Evolutionary conservation across 2,888 invertebrate species (phyloP), one percentile per base, ranked within the genome.

Genomic region (Pegoplata infirma): DNA sequence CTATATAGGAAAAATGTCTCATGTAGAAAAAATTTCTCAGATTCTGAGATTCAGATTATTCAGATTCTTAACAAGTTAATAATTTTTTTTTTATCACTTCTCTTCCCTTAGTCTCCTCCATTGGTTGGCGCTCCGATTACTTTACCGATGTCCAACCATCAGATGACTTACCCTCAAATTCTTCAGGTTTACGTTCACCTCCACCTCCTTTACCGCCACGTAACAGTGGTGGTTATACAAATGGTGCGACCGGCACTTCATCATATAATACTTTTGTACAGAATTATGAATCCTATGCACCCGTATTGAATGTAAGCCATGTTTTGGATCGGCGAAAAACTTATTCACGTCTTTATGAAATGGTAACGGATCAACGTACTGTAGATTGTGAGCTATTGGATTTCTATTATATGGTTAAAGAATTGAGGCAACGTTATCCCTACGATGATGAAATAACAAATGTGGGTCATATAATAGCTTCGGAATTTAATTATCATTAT

Each of bases 391-490:
- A 97, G 87, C 91, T 97, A 67, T 92, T 93, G 84, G 95, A 95
- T 25, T 97, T 97, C 89, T 93, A 95, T 86, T 92, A 93, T 84
- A 95, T 96, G 94, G 94, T 97, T 3, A 93, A 94, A 81, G 92
- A 93, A 81, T 91, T 96, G 32, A 91, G 96, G 91, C 93, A 88
- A 92, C 93, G 93, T 84, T 97, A 95, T 89, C 91, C 92, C 0
- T 92, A 94, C 85, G 92, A 93, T 63, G 95, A 98, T 88, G 91
- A 92, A 17, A 91, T 90, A 73, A 95, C 96, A 12, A 98, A 98
- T 90, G 93, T 95, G 46, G 98, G 98, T 0, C 93, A 97, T 85
- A 94, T 98, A 74, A 93, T 97, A 80, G 97, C 98, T 82, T 94
- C 97, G 0, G 93, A 96, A 85, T 94, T 97, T 82, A 94, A 95